These are phyloP conservation scores for Megaleporinus macrocephalus DNA, from an alignment of 2,113 vertebrate genomes.

Conservation along the genomic window DNA sequence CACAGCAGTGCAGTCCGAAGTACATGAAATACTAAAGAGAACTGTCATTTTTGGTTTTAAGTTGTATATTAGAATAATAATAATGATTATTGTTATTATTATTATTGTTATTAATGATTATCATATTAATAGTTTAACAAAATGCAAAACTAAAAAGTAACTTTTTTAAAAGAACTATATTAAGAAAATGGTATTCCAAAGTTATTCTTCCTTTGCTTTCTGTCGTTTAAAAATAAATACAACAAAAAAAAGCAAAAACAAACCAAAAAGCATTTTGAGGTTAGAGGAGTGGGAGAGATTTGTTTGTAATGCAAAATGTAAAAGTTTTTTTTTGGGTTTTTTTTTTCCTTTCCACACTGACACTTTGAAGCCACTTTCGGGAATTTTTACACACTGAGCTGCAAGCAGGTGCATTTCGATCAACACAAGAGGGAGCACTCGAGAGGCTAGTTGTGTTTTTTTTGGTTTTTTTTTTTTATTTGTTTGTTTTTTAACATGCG, in stretches of 20 bases:
- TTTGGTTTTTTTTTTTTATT: too few relatives aligned
- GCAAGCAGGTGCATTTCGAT: conserved; percentile 68
- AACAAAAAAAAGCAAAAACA: conserved; percentile 44
- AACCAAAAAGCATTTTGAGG: conserved; percentile 84
- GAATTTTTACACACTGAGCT: conserved; percentile 75
- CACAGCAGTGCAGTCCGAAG: conserved; percentile 72
- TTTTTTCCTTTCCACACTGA: conserved; percentile 72
- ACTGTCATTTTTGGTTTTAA: conserved; percentile 76
- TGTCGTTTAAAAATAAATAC: conserved; percentile 67
- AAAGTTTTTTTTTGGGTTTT: conserved; percentile 66
- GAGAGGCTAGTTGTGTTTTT: conserved; percentile 55
- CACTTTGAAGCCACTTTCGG: conserved; percentile 77
- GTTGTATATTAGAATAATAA: conserved; percentile 73
- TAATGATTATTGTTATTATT: conserved; percentile 64
- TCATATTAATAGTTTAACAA: conserved; percentile 83
- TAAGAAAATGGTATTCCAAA: conserved; percentile 81
- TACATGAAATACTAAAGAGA: conserved; percentile 79
- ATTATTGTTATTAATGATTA: too few relatives aligned
- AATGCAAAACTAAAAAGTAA: conserved; percentile 79
- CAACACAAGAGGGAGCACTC: conserved; percentile 66
- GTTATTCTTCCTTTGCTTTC: conserved; percentile 80
- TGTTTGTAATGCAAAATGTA: conserved; percentile 74
- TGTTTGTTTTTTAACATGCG: conserved; percentile 32
- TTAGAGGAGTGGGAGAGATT: conserved; percentile 76
- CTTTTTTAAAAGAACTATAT: conserved; percentile 81